These are phyloP conservation scores for Leptinotarsa juncta DNA, from an alignment of 2,888 invertebrate genomes.

Conservation along the genomic window DNA sequence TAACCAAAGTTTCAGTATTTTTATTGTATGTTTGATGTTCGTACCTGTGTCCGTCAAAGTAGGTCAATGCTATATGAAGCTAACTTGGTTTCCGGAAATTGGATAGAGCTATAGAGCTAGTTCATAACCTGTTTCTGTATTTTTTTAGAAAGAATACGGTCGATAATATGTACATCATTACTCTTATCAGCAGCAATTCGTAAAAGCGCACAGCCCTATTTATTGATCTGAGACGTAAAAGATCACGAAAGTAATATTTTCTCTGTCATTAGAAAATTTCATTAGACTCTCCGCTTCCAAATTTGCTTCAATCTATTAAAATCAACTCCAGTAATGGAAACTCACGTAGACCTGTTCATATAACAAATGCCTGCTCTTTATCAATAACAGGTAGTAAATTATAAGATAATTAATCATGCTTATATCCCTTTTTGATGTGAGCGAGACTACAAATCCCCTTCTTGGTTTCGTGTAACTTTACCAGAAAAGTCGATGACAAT, in stretches of 20 bases:
- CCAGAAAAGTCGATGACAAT: slow-evolving; percentile 27
- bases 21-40: too few species aligned
- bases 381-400: slow-evolving; percentile 43
- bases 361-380: slow-evolving; percentile 39
- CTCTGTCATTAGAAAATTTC: slow-evolving; percentile 2
- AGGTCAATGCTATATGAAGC: too few species aligned
- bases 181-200: too few species aligned
- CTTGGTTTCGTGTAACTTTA: slow-evolving; percentile 25
- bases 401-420: slow-evolving; percentile 39
- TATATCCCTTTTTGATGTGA: slow-evolving; percentile 31
- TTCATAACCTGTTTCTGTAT: too few species aligned
- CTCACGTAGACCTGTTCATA: slow-evolving; percentile 23
- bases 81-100: too few species aligned
- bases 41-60: too few species aligned
- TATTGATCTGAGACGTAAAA: not conserved
- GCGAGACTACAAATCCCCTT: slow-evolving; percentile 29
- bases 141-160: too few species aligned
- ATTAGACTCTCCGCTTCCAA: slow-evolving; percentile 17
- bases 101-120: too few species aligned
- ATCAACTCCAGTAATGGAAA: slow-evolving; percentile 19
- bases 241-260: not conserved
- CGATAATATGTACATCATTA: too few species aligned
- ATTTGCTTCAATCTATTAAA: slow-evolving; percentile 24
- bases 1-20: too few species aligned
- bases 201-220: not conserved